Evolutionary conservation across 2,888 invertebrate genomes (phyloP), one percentile per base, ranked within the genome.

Genomic region (Pantelozetes paolii): DNA sequence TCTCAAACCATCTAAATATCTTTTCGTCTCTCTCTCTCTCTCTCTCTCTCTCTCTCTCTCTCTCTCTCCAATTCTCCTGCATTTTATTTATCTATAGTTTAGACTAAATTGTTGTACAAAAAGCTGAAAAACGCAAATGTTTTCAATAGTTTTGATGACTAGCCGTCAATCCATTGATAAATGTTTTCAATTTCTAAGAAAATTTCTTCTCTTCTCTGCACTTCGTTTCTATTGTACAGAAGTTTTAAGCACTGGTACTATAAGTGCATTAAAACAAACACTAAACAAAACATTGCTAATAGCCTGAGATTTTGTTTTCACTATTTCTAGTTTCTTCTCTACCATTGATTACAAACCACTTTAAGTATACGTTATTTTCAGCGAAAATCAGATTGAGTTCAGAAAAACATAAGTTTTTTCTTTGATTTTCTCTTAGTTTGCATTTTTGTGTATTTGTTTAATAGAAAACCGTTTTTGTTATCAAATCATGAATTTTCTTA

Each of bases 191-290:
- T 59, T 59, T 59, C 30, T 59, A 30, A 30, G 30, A 59, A 26
- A 36, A 18, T 13, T 50, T 20, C 3, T 50, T 50, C 2, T 11
- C n/a, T 50, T 6, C 2, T 6, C 2, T 6, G 13, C 45, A 18
- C n/a, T 23, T 18, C 45, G 18, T 45, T 45, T 8, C n/a, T 23
- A 5, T 11, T 50, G 2, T 50, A 2, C 50, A n/a, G 2, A 11
- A 13, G 3, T 59, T 30, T 59, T 5, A 9, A 23, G 30, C 59
- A 59, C 30, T 9, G 8, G 13, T 30, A 30, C 13, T 6, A 30
- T 59, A 30, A 59, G 59, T 59, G 30, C 59, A 59, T 59, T 59
- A 59, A n/a, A n/a, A n/a, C n/a, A n/a, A n/a, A 59, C 30, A 57
- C 23, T 6, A 59, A 59, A 30, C 32, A 59, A 28, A 30, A 30